phyloP scores from a whole-genome alignment of 2,113 vertebrate genomes.

The Barbus barbus region DNA sequence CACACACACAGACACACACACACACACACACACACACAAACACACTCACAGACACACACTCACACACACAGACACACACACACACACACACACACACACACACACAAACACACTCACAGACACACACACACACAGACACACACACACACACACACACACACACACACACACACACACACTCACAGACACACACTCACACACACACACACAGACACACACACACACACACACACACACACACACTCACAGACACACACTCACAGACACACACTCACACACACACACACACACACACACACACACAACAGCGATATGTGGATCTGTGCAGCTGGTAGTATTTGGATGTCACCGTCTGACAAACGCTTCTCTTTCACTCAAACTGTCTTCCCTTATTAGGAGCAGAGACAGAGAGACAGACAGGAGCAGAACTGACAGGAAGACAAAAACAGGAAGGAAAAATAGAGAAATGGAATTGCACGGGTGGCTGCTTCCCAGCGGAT shows the following conservation, averaged over 20 bases:
- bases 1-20: too few species aligned
- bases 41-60: too few species aligned
- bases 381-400: constrained; percentile 71
- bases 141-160: too few species aligned
- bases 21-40: neutral
- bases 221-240: neutral
- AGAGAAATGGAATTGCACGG: constrained; percentile 59
- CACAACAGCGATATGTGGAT: constrained; percentile 46
- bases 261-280: too few species aligned
- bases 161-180: too few species aligned
- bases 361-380: constrained; percentile 39
- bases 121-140: too few species aligned
- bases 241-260: too few species aligned
- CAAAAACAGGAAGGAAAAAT: constrained; percentile 27
- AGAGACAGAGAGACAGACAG: neutral
- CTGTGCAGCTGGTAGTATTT: constrained; percentile 46
- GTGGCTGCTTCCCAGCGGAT: constrained; percentile 65
- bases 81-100: too few species aligned
- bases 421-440: constrained; percentile 43
- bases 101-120: too few species aligned
- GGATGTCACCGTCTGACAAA: constrained; percentile 21
- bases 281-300: neutral
- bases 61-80: too few species aligned
- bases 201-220: too few species aligned
- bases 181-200: too few species aligned